A percentile compares a stretch with the other conserved stretches of the same genome.
These are phyloP conservation scores for Phocoena sinus DNA, from an alignment of 2,113 vertebrate species.

Conservation along the genomic window DNA sequence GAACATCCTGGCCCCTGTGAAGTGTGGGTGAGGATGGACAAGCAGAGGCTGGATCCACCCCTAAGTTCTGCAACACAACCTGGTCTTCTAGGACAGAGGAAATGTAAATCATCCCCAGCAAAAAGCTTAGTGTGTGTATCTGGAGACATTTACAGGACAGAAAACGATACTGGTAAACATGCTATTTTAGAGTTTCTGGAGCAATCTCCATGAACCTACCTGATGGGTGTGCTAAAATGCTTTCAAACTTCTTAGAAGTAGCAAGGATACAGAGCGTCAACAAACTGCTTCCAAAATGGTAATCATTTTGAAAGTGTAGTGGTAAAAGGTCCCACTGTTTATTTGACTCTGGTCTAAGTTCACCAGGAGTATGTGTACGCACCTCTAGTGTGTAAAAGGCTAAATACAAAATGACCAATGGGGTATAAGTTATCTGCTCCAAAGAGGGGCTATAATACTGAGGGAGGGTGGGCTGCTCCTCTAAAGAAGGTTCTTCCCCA, in stretches of 20 bases:
- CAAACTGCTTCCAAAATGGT: neutral
- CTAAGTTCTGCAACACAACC: neutral
- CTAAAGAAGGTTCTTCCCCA: neutral
- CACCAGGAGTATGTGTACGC: neutral
- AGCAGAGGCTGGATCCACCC: neutral
- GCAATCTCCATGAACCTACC: neutral
- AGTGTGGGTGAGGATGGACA: rapidly evolving
- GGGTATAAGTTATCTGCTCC: neutral
- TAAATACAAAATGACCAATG: neutral
- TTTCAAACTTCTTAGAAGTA: neutral
- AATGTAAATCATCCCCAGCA: neutral
- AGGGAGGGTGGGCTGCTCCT: neutral
- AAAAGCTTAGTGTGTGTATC: neutral
- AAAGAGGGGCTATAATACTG: neutral
- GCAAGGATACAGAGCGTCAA: neutral
- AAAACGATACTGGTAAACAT: neutral
- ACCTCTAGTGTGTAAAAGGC: neutral
- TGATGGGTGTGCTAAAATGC: neutral
- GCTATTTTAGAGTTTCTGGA: neutral
- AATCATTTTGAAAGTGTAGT: neutral
- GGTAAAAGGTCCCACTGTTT: neutral
- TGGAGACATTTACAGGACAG: neutral
- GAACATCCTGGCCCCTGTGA: too few relatives aligned
- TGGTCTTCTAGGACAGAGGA: neutral
- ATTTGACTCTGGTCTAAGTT: neutral